phyloP scores from a whole-genome alignment of 2,113 vertebrate genomes.

The Nothoprocta pentlandii region DNA sequence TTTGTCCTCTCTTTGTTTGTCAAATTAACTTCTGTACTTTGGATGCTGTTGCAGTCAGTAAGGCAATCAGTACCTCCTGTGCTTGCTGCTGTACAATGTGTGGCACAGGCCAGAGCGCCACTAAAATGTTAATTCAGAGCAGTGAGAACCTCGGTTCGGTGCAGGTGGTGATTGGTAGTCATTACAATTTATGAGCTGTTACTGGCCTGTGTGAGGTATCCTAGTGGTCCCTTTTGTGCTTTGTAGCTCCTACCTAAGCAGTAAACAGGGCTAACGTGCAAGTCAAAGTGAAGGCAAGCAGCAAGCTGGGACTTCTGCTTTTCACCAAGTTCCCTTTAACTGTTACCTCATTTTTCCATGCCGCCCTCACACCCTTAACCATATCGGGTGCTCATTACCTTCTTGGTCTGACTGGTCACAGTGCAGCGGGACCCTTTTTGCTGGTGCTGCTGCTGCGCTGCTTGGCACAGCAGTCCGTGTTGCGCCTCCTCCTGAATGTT shows the following conservation, averaged over 20 bases:
- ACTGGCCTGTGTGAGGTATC: neutral
- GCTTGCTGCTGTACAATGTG: neutral
- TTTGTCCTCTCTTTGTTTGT: neutral
- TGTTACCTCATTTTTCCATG: neutral
- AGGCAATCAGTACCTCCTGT: neutral
- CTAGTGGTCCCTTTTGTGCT: neutral
- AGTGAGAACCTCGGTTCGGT: neutral
- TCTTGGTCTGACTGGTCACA: neutral
- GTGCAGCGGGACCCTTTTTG: neutral
- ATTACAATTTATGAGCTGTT: neutral
- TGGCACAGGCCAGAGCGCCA: neutral
- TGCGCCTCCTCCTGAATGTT: neutral
- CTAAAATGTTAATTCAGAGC: neutral
- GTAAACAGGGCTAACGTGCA: neutral
- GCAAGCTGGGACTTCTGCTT: neutral
- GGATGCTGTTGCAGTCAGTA: neutral
- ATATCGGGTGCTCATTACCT: neutral
- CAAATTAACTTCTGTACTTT: neutral
- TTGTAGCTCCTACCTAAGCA: neutral
- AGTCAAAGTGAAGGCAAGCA: neutral
- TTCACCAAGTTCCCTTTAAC: neutral
- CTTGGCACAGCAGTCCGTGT: neutral
- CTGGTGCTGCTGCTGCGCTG: neutral
- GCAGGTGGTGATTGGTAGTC: neutral
- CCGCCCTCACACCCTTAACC: neutral